Percentiles rank a stretch among this genome's conserved stretches.
These are phyloP conservation scores for Heptranchias perlo DNA, from an alignment of 2,113 vertebrate species.

Conservation along the genomic window DNA sequence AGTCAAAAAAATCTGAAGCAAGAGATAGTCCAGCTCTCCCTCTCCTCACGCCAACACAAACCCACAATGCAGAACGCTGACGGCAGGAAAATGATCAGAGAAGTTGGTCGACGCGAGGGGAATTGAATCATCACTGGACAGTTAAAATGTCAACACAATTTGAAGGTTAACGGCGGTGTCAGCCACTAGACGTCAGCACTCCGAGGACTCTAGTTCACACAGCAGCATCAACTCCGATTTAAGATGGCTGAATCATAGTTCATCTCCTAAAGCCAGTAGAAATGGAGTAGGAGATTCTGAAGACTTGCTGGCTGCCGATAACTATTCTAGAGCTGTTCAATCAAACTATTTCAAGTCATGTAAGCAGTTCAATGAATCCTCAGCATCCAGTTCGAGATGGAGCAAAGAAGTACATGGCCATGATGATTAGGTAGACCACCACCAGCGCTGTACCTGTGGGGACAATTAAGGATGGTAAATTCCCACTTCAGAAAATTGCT, in stretches of 20 bases:
- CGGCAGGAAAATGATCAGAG: not conserved
- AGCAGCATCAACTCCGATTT: not conserved
- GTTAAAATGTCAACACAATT: no score
- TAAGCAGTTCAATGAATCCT: conserved; percentile 39
- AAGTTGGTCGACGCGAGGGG: not conserved
- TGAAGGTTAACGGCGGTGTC: no score
- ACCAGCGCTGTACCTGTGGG: conserved; percentile 64
- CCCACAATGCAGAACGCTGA: not conserved
- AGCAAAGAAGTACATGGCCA: conserved; percentile 70
- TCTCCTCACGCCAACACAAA: no score
- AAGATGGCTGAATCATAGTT: not conserved
- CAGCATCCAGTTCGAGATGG: conserved; percentile 68
- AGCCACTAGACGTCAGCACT: not conserved
- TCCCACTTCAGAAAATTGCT: not conserved
- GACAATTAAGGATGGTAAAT: not conserved
- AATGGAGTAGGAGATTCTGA: not conserved
- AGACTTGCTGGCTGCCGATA: not conserved
- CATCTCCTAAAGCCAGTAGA: not conserved
- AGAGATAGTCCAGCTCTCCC: not conserved
- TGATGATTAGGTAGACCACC: conserved; percentile 71
- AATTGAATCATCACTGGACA: not conserved
- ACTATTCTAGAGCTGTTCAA: not conserved
- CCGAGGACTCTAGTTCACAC: not conserved
- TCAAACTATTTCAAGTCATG: not conserved
- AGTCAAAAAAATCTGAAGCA: not conserved